Evolutionary conservation across 2,113 vertebrate species (phyloP).

Genomic region (Scomber japonicus): DNA sequence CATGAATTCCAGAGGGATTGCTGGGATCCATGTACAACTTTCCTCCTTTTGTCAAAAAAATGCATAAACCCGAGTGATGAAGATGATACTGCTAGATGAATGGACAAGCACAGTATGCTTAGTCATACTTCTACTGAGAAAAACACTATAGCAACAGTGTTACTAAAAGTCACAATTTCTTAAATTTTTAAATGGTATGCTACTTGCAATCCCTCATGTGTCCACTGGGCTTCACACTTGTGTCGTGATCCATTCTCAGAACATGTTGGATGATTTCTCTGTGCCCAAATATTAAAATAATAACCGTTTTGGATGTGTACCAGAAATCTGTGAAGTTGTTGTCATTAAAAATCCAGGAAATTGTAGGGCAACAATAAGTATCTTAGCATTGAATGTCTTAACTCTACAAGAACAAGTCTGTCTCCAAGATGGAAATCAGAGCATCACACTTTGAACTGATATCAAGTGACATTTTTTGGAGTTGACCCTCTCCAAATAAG

Average conservation of each 20-base stretch:
- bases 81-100: conserved; percentile 11
- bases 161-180: not conserved
- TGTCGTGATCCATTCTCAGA: conserved; percentile 21
- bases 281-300: not conserved
- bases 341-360: not conserved
- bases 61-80: not conserved
- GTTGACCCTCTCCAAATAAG: not conserved
- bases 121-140: not conserved
- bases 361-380: not conserved
- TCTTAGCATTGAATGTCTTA: not conserved
- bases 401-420: conserved; percentile 1
- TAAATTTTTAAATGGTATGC: not conserved
- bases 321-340: not conserved
- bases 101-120: conserved; percentile 2
- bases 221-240: conserved; percentile 62
- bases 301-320: conserved; percentile 12
- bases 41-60: not conserved
- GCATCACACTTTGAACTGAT: not conserved
- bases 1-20: not conserved
- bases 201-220: conserved; percentile 42
- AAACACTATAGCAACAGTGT: conserved; percentile 13
- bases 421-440: not conserved
- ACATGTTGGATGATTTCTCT: not conserved
- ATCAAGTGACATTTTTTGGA: conserved; percentile 1
- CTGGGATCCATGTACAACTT: not conserved